A percentile compares a stretch with the other conserved stretches of the same genome.
Evolutionary conservation across 2,888 invertebrate genomes (phyloP).

Genomic region (Agelastica alni): DNA sequence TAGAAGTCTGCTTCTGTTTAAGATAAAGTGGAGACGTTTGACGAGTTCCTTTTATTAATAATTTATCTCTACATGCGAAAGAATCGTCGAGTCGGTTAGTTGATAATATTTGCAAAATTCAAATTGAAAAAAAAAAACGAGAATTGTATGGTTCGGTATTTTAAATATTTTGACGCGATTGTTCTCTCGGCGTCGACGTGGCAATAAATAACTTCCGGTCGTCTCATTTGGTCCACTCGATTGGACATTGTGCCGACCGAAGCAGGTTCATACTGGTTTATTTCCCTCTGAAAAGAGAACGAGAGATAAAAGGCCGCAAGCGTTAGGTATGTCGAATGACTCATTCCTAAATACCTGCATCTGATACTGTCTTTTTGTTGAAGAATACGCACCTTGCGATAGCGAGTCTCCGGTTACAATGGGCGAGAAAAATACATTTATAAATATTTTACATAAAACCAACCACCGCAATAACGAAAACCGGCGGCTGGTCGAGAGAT

Average conservation of each 20-base stretch:
- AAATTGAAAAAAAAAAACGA: no score
- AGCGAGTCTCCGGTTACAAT: not conserved
- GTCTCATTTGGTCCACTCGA: not conserved
- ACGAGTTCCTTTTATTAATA: no score
- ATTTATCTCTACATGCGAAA: no score
- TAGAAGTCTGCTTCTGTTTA: no score
- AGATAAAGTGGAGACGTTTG: no score
- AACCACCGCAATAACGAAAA: not conserved
- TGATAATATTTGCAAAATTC: no score
- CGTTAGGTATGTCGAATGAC: not conserved
- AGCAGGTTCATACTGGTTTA: slow-evolving; percentile 1
- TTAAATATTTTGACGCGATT: no score
- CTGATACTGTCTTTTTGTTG: not conserved
- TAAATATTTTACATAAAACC: not conserved
- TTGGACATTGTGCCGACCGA: not conserved
- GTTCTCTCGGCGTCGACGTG: no score
- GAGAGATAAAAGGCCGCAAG: not conserved
- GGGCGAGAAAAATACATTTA: not conserved
- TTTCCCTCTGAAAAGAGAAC: not conserved
- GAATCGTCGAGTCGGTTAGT: no score
- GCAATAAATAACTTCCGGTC: not conserved
- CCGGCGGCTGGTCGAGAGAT: not conserved
- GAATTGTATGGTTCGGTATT: no score
- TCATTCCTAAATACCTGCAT: slow-evolving; percentile 1
- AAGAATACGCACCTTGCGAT: not conserved